Evolutionary conservation across 2,797 vertebrate genomes (phyloP), one percentile per base, ranked within the genome.

Genomic region (Thaleichthys pacificus): DNA sequence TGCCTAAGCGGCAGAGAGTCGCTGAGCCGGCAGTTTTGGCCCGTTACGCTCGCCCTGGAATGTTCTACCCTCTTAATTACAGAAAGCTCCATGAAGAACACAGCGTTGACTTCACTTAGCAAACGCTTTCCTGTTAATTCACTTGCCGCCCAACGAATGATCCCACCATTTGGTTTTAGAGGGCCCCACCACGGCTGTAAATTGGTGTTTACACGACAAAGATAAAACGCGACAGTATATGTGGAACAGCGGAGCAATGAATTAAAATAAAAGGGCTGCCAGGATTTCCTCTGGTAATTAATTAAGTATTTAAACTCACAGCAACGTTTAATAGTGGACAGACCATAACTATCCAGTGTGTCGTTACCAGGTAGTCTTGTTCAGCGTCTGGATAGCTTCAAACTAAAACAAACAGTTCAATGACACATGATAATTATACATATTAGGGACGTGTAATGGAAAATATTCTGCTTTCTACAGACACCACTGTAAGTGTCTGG

Each of bases 1-100:
- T 84, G 87, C 88, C 82, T 73, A 85, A 90, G 89, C 57, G 87
- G 75, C 75, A 75, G 80, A 73, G 88, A 87, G 92, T 86, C 93
- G 91, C 93, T 94, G 92, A 95, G 91, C 90, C 82, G 77, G 87
- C 91, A 93, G 82, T 87, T 88, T 86, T 83, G 85, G 84, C 78
- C 83, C 78, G 67, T 86, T 90, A 90, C 68, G 87, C 85, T 85
- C 89, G 87, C 86, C 85, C 76, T 89, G 78, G 87, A 90, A 88
- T 86, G 79, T 82, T 77, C 87, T 78, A 83, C 78, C 83, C 81
- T 78, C 77, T 89, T 90, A 87, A 90, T 90, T 89, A 89, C 76
- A 91, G 87, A 87, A 88, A 87, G 79, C 80, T 32, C 81, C 56
- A 65, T 74, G 82, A 82, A 87, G 85, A 86, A 81, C 75, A 81